Evolutionary conservation across 2,113 vertebrate species (phyloP), one percentile per base, ranked within the genome.

Genomic region (Prietella phreatophila): DNA sequence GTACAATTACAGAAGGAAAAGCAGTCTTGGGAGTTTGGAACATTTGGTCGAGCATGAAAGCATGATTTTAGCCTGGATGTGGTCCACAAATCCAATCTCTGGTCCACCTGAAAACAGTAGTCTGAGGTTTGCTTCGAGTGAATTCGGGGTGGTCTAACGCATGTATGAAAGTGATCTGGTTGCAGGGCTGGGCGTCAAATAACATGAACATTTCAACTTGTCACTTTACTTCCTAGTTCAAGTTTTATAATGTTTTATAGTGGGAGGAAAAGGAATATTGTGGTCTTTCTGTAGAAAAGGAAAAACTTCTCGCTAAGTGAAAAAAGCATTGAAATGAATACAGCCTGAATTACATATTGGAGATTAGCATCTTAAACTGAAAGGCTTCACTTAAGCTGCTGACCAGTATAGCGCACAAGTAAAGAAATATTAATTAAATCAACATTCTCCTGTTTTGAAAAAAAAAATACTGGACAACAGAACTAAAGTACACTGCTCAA

Each of bases 201-300:
- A 17, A 53, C 4, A 1, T 33, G 27, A 80, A 80, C 30, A 50
- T 33, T 80, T 80, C 11, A 79, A 53, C 47, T 15, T 78, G 75
- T 78, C 75, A 53, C 42, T 79, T 55, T 79, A n/a, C 27, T 79
- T 79, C 14, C 76, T 55, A 27, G 47, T 79, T 79, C 27, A 55
- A 9, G 27, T 53, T 79, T 56, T 79, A 50, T 76, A 15, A 53
- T n/a, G 42, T 27, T 53, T 22, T 76, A 55, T 79, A 79, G 55
- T 30, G 47, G 50, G 27, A 79, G 76, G 76, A 30, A 79, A 53
- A 30, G 76, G 39, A 79, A 79, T n/a, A 47, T 55, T 55, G 47
- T 1, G 76, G 76, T 30, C 76, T n/a, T 55, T 27, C 47, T n/a
- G 50, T 30, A 4, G 76, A 30, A 30, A 79, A 55, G 76, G 27